Percentiles rank a stretch among this genome's conserved stretches.
phyloP scores from a whole-genome alignment of 2,113 vertebrate species.

The Eleginops maclovinus region DNA sequence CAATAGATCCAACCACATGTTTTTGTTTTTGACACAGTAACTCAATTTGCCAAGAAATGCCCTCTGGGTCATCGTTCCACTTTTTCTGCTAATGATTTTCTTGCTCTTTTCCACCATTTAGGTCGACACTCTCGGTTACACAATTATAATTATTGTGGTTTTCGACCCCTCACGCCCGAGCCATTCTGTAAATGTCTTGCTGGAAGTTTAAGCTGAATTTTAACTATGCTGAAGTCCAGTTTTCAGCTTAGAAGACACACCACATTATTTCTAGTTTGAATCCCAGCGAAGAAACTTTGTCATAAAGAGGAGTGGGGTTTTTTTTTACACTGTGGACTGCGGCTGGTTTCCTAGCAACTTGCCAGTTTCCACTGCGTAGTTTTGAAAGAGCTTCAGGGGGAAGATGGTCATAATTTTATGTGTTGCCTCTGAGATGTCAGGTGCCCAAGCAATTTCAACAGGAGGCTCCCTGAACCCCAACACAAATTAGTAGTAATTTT shows the following conservation, averaged over 20 bases:
- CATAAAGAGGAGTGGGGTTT: constrained; percentile 13
- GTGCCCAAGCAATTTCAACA: constrained; percentile 57
- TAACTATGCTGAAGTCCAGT: not conserved
- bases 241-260: constrained; percentile 13
- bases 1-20: not conserved
- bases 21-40: constrained; percentile 9
- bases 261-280: constrained; percentile 32
- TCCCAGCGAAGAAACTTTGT: constrained; percentile 33
- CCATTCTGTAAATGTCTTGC: not conserved
- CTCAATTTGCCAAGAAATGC: constrained; percentile 11
- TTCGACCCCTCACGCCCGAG: not conserved
- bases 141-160: not conserved
- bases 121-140: not conserved
- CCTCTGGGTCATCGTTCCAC: not conserved
- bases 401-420: constrained; percentile 56
- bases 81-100: not conserved
- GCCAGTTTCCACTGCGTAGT: constrained; percentile 58
- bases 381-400: constrained; percentile 51
- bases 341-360: constrained; percentile 83
- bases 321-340: constrained; percentile 46
- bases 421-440: constrained; percentile 59
- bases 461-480: constrained; percentile 59
- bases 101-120: not conserved
- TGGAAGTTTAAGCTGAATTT: constrained; percentile 12
- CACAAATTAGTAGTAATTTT: constrained; percentile 71